These are phyloP conservation scores for Dexiosoma caninum DNA, from an alignment of 2,888 invertebrate species.

Conservation along the genomic window DNA sequence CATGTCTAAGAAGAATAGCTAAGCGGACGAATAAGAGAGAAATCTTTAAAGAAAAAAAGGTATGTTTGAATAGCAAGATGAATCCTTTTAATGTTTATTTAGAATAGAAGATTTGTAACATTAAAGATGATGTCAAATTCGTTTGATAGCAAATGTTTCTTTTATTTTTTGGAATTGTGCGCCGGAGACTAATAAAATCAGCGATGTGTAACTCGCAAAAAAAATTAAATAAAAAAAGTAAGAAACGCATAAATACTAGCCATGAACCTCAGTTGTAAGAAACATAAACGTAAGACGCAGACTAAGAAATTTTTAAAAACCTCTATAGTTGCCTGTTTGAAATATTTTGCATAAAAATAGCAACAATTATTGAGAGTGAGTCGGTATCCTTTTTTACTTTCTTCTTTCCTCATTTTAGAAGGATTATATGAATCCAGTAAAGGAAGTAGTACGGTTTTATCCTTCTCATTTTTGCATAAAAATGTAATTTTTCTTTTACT, in stretches of 20 bases:
- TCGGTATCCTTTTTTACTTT: constrained; percentile 42
- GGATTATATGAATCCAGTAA: constrained; percentile 46
- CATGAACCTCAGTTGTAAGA: constrained; percentile 47
- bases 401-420: constrained; percentile 6
- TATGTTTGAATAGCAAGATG: not conserved
- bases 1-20: not conserved
- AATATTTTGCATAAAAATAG: constrained; percentile 53
- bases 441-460: constrained; percentile 60
- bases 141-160: constrained; percentile 69
- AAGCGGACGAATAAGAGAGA: constrained; percentile 7
- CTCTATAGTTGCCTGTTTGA: constrained; percentile 14
- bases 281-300: constrained; percentile 1
- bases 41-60: constrained; percentile 24
- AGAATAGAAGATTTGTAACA: constrained; percentile 48
- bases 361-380: constrained; percentile 51
- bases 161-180: constrained; percentile 72
- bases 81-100: too few species aligned
- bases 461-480: constrained; percentile 38
- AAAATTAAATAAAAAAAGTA: constrained; percentile 4
- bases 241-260: constrained; percentile 67
- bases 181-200: constrained; percentile 78
- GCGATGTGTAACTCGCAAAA: constrained; percentile 76
- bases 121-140: constrained; percentile 67
- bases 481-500: constrained; percentile 33
- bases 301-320: constrained; percentile 27